phyloP scores from a whole-genome alignment of 2,888 invertebrate species.

The Escarpia spicata region DNA sequence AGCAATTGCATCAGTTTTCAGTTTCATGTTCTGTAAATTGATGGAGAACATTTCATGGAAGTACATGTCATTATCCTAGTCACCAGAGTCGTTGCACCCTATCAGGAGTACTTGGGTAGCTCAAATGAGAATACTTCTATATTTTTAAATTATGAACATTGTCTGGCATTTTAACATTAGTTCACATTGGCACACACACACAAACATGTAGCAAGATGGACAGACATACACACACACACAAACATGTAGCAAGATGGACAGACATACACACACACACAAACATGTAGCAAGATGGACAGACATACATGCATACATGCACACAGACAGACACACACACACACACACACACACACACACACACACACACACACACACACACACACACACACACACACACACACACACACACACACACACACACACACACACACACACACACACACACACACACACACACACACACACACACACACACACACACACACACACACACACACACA shows the following conservation, averaged over 20 bases:
- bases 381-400: background rate
- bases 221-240: background rate
- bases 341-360: conserved; percentile 25
- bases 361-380: conserved; percentile 22
- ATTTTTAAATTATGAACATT: background rate
- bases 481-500: background rate
- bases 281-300: too few relatives aligned
- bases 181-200: background rate
- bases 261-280: background rate
- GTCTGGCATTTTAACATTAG: too few relatives aligned
- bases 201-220: background rate
- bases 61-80: background rate
- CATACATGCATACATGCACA: background rate
- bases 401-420: background rate
- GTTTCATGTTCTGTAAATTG: background rate
- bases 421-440: background rate
- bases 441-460: background rate
- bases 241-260: background rate
- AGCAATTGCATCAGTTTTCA: background rate
- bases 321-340: conserved; percentile 17
- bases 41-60: background rate
- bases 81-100: background rate
- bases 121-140: too few relatives aligned
- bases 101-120: background rate
- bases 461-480: background rate